Evolutionary conservation across 2,888 invertebrate genomes (phyloP), one percentile per base, ranked within the genome.

Genomic region (Chloroclystis v-ata): DNA sequence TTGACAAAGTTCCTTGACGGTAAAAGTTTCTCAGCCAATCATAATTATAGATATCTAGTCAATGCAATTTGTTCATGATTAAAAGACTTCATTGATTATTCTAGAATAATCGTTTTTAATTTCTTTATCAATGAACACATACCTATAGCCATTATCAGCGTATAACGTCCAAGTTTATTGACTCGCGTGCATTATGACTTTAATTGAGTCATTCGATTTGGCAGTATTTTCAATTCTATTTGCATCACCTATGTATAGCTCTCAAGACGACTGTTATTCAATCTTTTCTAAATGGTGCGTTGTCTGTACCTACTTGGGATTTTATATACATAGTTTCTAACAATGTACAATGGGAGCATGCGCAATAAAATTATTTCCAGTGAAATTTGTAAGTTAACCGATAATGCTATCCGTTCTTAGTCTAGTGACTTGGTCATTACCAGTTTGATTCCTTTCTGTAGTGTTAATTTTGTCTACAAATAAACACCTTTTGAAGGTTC

Each of bases 151-250:
- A 44, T 44, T 44, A 26, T 20, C 26, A 37, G 37, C 32, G 5
- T 37, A 20, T 29, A 2, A 8, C 40, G 26, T 20, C 7, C n/a
- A 32, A n/a, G 41, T 45, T 10, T 30, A 28, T 40, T 45, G 37
- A 43, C 49, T 28, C 38, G 25, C 14, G 44, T 47, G 26, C 48
- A 48, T 45, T 47, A 20, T 32, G 39, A 28, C 24, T 26, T 35
- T 12, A 37, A 41, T 51, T 41, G 41, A 48, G 45, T 46, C 30
- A 35, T 20, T 9, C 25, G 25, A 41, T 47, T 57, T 54, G 57
- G 57, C 54, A 47, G 50, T 51, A 28, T 28, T 32, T 28, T 28
- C n/a, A 4, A 20, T 54, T 35, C 53, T 57, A 57, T 57, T 57
- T 55, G 6, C 2, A 49, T 50, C 49, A n/a, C 12, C 10, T 14